phyloP scores from a whole-genome alignment of 2,113 vertebrate species.

The Mustela nigripes region DNA sequence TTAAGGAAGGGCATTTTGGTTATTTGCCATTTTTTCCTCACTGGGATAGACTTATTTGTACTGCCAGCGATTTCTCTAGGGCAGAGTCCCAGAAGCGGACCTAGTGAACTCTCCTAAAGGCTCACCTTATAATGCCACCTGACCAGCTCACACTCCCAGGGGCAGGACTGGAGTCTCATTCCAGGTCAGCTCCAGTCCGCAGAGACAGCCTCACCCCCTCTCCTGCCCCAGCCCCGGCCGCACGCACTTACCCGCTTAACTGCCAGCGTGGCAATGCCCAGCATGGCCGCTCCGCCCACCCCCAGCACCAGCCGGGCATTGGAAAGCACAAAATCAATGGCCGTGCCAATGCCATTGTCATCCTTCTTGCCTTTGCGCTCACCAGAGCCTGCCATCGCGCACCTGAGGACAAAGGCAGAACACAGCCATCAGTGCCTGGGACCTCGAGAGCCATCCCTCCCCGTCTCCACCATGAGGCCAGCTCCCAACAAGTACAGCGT shows the following conservation, averaged over 20 bases:
- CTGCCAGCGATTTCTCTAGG: background rate
- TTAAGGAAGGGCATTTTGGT: background rate
- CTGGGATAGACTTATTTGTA: background rate
- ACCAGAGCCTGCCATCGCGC: constrained; percentile 94
- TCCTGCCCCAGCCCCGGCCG: background rate
- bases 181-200: rapidly evolving
- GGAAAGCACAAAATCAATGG: constrained; percentile 98
- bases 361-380: constrained; percentile 96
- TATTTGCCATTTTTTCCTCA: background rate
- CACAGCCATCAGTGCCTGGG: background rate
- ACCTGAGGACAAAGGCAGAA: constrained; percentile 58
- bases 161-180: rapidly evolving
- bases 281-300: constrained; percentile 97
- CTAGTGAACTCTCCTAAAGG: background rate
- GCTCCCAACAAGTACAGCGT: background rate
- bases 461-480: background rate
- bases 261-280: constrained; percentile 97
- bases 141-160: rapidly evolving
- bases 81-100: background rate
- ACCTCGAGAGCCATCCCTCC: background rate
- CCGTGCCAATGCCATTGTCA: constrained; percentile 96
- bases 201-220: background rate
- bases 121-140: background rate
- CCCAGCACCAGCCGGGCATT: constrained; percentile 98
- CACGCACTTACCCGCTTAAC: constrained; percentile 94